These are phyloP conservation scores for Aromia moschata DNA, from an alignment of 2,888 invertebrate genomes.

Conservation along the genomic window DNA sequence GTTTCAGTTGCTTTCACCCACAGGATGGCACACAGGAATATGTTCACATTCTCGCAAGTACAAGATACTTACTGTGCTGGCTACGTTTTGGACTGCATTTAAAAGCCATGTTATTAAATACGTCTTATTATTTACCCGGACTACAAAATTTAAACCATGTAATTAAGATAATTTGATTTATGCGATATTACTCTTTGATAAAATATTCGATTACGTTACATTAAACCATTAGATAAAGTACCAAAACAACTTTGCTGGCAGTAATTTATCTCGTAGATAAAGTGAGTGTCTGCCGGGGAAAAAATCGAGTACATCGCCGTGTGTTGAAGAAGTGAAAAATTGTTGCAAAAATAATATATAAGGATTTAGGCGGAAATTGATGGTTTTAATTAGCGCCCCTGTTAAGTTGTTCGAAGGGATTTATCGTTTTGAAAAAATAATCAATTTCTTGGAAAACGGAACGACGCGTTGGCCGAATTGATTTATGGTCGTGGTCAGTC, in stretches of 20 bases:
- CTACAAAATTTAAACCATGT: no score
- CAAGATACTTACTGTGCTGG: no score
- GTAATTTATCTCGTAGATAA: background rate
- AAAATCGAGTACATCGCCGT: background rate
- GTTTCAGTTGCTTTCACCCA: no score
- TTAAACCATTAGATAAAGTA: no score
- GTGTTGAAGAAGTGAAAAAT: conserved; percentile 15
- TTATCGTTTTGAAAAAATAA: conserved; percentile 25
- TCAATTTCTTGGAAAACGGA: conserved; percentile 17
- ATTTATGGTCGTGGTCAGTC: conserved; percentile 20
- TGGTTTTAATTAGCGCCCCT: conserved; percentile 18
- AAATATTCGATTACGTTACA: no score
- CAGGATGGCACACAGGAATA: no score
- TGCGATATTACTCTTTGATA: no score
- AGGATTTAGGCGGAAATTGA: background rate
- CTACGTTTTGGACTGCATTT: no score
- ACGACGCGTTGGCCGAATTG: conserved; percentile 15
- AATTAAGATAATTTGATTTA: no score
- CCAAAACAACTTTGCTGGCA: background rate
- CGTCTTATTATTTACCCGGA: no score
- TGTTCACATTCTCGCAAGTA: no score
- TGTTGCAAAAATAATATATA: conserved; percentile 10
- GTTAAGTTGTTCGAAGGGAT: conserved; percentile 20
- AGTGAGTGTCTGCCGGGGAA: background rate
- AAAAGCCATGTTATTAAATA: no score